Conservation (phyloP, 2,797 vertebrate genomes). For the Psittacula echo region DNA sequence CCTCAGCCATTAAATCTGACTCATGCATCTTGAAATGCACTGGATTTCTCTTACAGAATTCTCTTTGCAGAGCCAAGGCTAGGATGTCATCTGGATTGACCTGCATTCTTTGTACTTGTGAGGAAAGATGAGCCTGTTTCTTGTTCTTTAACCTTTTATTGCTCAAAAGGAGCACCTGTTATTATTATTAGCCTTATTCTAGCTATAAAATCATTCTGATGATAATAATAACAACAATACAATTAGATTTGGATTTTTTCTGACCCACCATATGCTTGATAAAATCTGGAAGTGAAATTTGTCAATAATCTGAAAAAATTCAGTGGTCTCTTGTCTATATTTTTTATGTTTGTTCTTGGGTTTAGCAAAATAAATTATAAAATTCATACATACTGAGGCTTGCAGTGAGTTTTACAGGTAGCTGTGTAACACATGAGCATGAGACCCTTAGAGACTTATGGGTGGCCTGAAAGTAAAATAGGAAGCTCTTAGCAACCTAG, state of each 20-base stretch:
- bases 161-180: background rate
- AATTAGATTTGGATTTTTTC: background rate
- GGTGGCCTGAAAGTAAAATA: background rate
- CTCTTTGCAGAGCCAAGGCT: constrained; percentile 43
- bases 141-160: background rate
- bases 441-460: background rate
- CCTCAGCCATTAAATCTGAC: constrained; percentile 50
- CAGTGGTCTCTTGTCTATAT: background rate
- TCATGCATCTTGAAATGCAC: constrained; percentile 36
- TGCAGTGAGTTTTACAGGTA: background rate
- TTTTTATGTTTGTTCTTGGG: background rate
- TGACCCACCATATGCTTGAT: background rate
- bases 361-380: background rate
- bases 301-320: background rate
- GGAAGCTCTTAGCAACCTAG: background rate
- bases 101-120: constrained; percentile 7
- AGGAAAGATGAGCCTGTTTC: background rate
- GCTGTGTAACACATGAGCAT: background rate
- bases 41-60: constrained; percentile 50
- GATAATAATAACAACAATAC: background rate
- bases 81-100: constrained; percentile 46
- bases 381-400: background rate
- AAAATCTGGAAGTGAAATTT: background rate
- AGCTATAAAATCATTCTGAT: background rate
- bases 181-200: background rate